These are phyloP conservation scores for Mirounga angustirostris DNA, from an alignment of 2,113 vertebrate species.

Conservation along the genomic window DNA sequence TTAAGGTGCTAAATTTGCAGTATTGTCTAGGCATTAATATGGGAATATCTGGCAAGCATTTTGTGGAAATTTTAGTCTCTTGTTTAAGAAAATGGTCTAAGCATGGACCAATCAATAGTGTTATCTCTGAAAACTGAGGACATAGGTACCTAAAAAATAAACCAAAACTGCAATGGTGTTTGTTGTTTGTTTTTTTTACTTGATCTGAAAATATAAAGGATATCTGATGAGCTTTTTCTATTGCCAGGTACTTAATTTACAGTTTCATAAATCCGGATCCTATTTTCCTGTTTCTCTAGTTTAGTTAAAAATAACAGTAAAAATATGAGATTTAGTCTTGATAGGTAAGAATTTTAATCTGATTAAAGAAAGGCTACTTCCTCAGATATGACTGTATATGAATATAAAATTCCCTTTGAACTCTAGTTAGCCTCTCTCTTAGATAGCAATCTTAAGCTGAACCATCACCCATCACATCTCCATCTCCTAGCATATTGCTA, in stretches of 20 bases:
- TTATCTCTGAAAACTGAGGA: not conserved
- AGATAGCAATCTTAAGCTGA: not conserved
- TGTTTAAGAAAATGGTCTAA: not conserved
- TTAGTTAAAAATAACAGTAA: not conserved
- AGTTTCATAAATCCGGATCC: not conserved
- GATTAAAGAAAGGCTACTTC: constrained; percentile 14
- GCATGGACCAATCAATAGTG: not conserved
- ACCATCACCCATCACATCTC: constrained; percentile 21
- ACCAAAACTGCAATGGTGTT: not conserved
- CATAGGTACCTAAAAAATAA: not conserved
- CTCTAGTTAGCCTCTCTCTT: constrained; percentile 58
- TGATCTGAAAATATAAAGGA: not conserved
- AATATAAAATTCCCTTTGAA: constrained; percentile 57
- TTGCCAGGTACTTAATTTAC: not conserved
- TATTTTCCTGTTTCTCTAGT: constrained; percentile 26
- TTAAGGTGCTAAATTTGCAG: not conserved
- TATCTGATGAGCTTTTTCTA: not conserved
- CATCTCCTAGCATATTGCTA: constrained; percentile 43
- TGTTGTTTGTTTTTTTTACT: not conserved
- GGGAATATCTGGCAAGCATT: not conserved
- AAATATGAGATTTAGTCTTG: not conserved
- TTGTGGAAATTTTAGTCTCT: not conserved
- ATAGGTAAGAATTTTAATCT: not conserved
- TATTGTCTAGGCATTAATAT: not conserved
- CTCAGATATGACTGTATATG: not conserved